Evolutionary conservation across 2,113 vertebrate genomes (phyloP), one percentile per base, ranked within the genome.

Genomic region (Phalacrocorax brasilianus): DNA sequence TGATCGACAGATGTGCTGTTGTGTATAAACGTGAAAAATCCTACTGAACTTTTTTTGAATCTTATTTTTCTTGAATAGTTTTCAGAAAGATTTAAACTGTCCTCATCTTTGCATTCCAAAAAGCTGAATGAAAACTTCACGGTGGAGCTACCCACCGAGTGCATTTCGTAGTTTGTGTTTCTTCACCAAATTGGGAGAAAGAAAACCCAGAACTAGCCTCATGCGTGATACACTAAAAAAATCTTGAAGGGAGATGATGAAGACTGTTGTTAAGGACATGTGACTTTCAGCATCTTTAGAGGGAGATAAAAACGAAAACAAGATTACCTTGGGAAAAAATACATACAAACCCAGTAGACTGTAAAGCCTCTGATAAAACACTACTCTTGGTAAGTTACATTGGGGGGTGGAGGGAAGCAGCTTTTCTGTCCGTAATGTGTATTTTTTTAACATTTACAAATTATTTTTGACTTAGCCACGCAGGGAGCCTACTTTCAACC

Each of bases 401-500:
- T 20, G 65, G 16, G 15, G 9, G 11, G 28, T 11, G 5, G 15
- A 14, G 4, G 12, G 28, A 27, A 20, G 59, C 81, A 65, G 52
- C 80, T 92, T 82, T 53, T 95, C 93, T 83, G 71, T 94, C 80
- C 24, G 0, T 80, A 96, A 96, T 49, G 91, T 68, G 83, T 53
- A 81, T 70, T 96, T 96, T 97, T 92, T 94, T 83, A 95, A 92
- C 93, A 95, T 96, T 97, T 93, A 93, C 96, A 97, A 97, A 97
- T 98, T 98, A 98, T 98, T 98, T 98, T 97, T 98, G 94, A 97
- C 97, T 98, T 97, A 95, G 93, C 97, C 83, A 97, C 3, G 97
- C 98, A 97, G 98, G 98, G 98, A 97, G 97, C 92, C 98, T 97
- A 97, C 97, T 98, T 98, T 97, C 97, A 97, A 97, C 89, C 96